Evolutionary conservation across 2,888 invertebrate genomes (phyloP), one percentile per base, ranked within the genome.

Genomic region (Keiferia lycopersicella): DNA sequence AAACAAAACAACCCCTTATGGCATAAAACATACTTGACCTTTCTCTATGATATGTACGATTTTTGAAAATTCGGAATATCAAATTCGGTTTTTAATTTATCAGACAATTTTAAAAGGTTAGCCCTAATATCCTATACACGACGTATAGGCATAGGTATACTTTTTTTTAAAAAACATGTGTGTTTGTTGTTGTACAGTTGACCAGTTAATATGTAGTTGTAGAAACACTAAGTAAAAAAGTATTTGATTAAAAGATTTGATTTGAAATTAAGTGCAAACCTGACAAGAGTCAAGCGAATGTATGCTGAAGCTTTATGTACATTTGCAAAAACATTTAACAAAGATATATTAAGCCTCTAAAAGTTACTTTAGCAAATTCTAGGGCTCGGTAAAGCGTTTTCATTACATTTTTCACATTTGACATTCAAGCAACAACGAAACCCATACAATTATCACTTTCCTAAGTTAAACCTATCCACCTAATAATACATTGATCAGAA

Each of bases 401-500:
- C 45, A 60, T 45, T 60, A 22, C 22, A 60, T 60, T 45, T n/a
- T 30, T 22, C 14, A 59, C 18, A 30, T 59, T 59, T 41, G 11
- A 41, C 22, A 26, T 12, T 30, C 22, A 53, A 53, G 51, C 14
- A 12, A 26, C n/a, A 34, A 56, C 50, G 22, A 22, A 34, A 53
- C 30, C 51, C 20, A 30, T 51, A 50, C 22, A 34, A 61, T 61
- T 34, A 62, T 39, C 53, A 62, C 53, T 62, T 62, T 22, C 53
- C 62, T 62, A 53, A 53, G 53, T 53, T 61, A 64, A 62, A 59
- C 63, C 65, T 65, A 65, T 57, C 61, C 11, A 61, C 60, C 63
- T 65, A 65, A 61, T 63, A 63, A 65, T 63, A 63, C 56, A 50
- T 65, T 61, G 51, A 34, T 61, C 62, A 62, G 62, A 39, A 6